phyloP scores from a whole-genome alignment of 2,888 invertebrate genomes.

The Megalurothrips usitatus region DNA sequence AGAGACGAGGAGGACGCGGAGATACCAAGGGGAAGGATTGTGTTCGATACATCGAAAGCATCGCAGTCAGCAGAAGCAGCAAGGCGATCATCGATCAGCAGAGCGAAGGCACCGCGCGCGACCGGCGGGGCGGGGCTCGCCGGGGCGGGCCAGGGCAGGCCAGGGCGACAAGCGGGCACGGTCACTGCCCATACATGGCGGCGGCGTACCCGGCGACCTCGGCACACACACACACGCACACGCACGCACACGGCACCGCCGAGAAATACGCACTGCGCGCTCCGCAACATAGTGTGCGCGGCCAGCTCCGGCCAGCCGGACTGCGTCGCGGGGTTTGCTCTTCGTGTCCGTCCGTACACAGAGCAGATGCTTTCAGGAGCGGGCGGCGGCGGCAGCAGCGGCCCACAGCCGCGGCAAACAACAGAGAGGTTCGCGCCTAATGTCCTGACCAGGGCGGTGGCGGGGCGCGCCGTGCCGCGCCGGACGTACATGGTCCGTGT shows the following conservation, averaged over 20 bases:
- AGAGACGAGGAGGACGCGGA: no score
- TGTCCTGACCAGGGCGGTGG: not conserved
- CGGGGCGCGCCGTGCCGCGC: not conserved
- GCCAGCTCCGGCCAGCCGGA: no score
- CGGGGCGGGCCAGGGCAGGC: not conserved
- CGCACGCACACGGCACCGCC: not conserved
- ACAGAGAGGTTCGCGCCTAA: not conserved
- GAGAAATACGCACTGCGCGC: not conserved
- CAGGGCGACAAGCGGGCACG: constrained; percentile 14
- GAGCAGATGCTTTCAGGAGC: no score
- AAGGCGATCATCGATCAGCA: not conserved
- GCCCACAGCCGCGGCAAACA: not conserved
- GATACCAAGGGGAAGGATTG: no score
- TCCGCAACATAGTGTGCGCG: no score
- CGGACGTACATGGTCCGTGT: constrained; percentile 20
- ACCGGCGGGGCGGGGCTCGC: not conserved
- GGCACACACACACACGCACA: constrained; percentile 11
- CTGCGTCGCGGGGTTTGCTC: not conserved
- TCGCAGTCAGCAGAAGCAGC: no score
- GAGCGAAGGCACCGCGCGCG: not conserved
- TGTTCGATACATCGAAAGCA: not conserved
- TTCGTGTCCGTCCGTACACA: no score
- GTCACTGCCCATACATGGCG: constrained; percentile 19
- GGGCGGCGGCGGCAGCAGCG: no score
- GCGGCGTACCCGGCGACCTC: constrained; percentile 24